Conservation (phyloP, 2,888 invertebrate genomes). For the Melinaea marsaeus region DNA sequence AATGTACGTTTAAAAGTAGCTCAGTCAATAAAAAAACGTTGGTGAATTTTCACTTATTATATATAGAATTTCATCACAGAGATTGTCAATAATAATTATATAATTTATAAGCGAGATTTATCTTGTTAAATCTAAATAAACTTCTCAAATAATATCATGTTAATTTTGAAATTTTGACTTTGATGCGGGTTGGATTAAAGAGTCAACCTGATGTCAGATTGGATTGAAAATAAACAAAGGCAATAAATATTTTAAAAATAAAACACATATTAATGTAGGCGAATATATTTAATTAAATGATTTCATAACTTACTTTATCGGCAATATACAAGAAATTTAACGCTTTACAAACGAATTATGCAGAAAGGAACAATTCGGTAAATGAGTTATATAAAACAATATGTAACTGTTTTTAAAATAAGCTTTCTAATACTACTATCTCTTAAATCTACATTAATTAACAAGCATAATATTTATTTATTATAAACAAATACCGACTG, state of each 20-base stretch:
- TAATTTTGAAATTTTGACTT: slow-evolving; percentile 24
- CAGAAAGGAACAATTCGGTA: slow-evolving; percentile 13
- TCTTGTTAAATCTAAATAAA: too few relatives aligned
- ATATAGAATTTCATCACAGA: too few relatives aligned
- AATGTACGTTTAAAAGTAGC: too few relatives aligned
- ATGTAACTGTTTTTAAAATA: slow-evolving; percentile 16
- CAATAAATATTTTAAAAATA: slow-evolving; percentile 32
- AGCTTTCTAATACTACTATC: slow-evolving; percentile 21
- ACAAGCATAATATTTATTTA: slow-evolving; percentile 8
- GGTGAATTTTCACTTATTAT: too few relatives aligned
- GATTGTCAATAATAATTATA: too few relatives aligned
- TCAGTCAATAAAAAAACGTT: too few relatives aligned
- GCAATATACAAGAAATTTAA: slow-evolving; percentile 42
- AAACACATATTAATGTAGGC: slow-evolving; percentile 57
- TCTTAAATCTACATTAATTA: slow-evolving; percentile 21
- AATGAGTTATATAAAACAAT: slow-evolving; percentile 9
- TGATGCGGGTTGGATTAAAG: slow-evolving; percentile 26
- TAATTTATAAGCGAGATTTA: too few relatives aligned
- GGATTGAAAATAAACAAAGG: too few relatives aligned
- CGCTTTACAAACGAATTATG: slow-evolving; percentile 15
- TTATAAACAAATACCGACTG: not conserved
- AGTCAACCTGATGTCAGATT: not conserved
- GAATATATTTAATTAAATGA: slow-evolving; percentile 69
- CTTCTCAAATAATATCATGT: not conserved
- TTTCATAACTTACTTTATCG: slow-evolving; percentile 58